Evolutionary conservation across 2,888 invertebrate genomes (phyloP).

Genomic region (Cremastinae sp.): DNA sequence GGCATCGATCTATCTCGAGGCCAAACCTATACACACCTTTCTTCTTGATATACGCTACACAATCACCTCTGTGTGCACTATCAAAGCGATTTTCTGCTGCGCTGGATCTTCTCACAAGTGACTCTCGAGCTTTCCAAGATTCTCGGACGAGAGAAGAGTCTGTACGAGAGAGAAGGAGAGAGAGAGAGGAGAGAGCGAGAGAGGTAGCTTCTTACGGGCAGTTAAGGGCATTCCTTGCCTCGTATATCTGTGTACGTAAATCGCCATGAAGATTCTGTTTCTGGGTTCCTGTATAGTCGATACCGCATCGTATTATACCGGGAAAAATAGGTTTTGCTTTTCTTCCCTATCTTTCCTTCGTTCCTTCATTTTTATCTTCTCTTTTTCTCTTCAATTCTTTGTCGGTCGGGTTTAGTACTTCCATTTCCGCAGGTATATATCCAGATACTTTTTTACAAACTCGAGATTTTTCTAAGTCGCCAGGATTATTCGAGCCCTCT

Average conservation of each 20-base stretch:
- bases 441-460: slow-evolving; percentile 1
- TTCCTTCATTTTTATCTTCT: neutral
- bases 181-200: neutral
- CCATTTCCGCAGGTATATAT: neutral
- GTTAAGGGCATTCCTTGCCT: slow-evolving; percentile 50
- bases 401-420: neutral
- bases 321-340: slow-evolving; percentile 30
- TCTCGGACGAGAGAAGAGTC: neutral
- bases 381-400: slow-evolving; percentile 5
- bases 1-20: slow-evolving; percentile 55
- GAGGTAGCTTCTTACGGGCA: slow-evolving; percentile 30
- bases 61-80: neutral
- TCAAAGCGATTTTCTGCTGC: slow-evolving; percentile 38
- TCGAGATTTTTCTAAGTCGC: slow-evolving; percentile 42
- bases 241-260: neutral
- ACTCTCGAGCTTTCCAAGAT: slow-evolving; percentile 49
- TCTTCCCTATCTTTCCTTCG: slow-evolving; percentile 33
- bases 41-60: slow-evolving; percentile 7
- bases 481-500: slow-evolving; percentile 33
- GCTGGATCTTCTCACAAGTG: slow-evolving; percentile 49
- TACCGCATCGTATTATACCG: slow-evolving; percentile 48
- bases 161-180: neutral
- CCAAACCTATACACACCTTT: slow-evolving; percentile 26
- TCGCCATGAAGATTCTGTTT: slow-evolving; percentile 37
- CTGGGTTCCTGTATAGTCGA: slow-evolving; percentile 43